Evolutionary conservation across 2,797 vertebrate genomes (phyloP), one percentile per base, ranked within the genome.

Genomic region (Sphenodon punctatus): DNA sequence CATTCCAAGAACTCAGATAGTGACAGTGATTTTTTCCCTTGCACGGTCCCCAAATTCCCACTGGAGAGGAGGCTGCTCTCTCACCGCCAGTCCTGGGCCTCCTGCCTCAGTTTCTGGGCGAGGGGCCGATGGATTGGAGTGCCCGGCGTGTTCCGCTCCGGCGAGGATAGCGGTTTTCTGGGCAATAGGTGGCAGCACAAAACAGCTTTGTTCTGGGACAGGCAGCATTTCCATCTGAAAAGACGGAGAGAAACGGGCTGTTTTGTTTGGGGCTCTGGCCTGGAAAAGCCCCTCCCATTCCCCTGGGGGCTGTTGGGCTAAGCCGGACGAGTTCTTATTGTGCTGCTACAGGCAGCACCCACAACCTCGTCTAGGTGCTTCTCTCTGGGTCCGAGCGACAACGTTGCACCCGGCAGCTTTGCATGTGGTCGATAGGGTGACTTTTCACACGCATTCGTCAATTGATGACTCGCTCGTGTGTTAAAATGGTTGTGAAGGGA

Each of bases 101-200:
- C 7, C 1, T 4, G 53, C 43, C 25, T 2, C 46, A 32, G 56
- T 67, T 74, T 9, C 39, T 38, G 53, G 13, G 14, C 0, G 30
- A 22, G 14, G 38, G 58, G 10, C 30, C 1, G 27, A 22, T n/a
- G 53, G 27, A 56, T 27, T 13, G 13, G 36, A 7, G 17, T 4
- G 38, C 11, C 36, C 61, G 56, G 38, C 5, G 56, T 65, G 10
- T 41, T 46, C 15, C 4, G 8, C 59, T 30, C 8, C 16, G 32
- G 16, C 25, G 30, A 34, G 63, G 34, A 41, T 70, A 3, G 38
- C 58, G 45, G 17, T 3, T 42, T 45, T 58, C 30, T 2, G 7
- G 8, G 72, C 90, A 67, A 49, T 78, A 90, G 85, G 55, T 88
- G 87, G 86, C 91, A 85, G 79, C 85, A 84, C 83, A 78, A 58